Base-by-base conservation (phyloP, 2,797 vertebrate species). In the Pelodytes ibericus region DNA sequence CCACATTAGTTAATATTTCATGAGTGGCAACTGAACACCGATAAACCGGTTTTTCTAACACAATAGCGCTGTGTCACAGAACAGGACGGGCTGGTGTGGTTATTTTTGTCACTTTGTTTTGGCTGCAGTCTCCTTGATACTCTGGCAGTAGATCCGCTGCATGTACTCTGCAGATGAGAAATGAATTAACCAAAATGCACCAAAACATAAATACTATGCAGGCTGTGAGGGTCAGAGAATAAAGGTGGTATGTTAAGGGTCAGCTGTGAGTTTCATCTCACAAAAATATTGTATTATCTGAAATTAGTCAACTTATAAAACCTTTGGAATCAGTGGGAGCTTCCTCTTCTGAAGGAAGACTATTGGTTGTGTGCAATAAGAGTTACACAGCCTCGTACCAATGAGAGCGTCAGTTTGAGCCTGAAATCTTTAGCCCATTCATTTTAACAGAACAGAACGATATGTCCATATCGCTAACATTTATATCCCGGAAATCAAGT, bases 1-100 rank as follows among this genome's bases (percentile, higher is more conserved):
- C 36, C 6, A 3, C 20, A 25, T 16, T 29, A 60, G 74, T 71
- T 71, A 64, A 71, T 66, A 22, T 47, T 18, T 24, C 41, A 11
- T 51, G 22, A 47, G 57, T 41, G 36, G 49, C 27, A 67, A 25
- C 2, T 30, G 36, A 10, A 24, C 5, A 26, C 24, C 7, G 64
- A 62, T 27, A 53, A 63, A 70, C 74, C n/a, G 67, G 74, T 70
- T 74, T 71, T 25, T 44, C 25, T 29, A 13, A 30, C 18, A 76
- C 75, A 77, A 77, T 30, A 56, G 47, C 49, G 44, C 47, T 25
- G 33, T 64, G 67, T 71, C 20, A 44, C 51, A 25, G 31, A 71
- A 71, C 68, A 24, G 49, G 60, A 64, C 44, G n/a, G 68, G 26
- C 51, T 7, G 24, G 33, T 77, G 49, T 30, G 33, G 30, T 1